These are phyloP conservation scores for Catostomus latipinnis DNA, from an alignment of 2,797 vertebrate genomes.

Conservation along the genomic window DNA sequence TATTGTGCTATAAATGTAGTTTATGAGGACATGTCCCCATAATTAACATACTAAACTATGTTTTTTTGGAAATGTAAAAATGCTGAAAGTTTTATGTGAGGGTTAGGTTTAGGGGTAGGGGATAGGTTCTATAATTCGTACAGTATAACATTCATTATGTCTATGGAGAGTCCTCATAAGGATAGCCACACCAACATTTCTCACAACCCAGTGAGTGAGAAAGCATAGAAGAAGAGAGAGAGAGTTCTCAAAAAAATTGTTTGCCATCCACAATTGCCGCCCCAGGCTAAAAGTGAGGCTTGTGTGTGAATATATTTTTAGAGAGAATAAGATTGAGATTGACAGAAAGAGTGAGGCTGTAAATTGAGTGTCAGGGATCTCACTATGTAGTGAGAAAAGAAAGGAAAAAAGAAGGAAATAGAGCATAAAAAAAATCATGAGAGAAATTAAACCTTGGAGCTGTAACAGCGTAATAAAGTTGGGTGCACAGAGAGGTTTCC, in stretches of 20 bases:
- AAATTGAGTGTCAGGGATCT: slow-evolving; percentile 68
- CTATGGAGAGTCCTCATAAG: neutral
- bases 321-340: slow-evolving; percentile 63
- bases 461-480: slow-evolving; percentile 67
- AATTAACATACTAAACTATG: too few relatives aligned
- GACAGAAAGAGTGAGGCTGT: slow-evolving; percentile 62
- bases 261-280: slow-evolving; percentile 60
- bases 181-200: too few relatives aligned
- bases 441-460: slow-evolving; percentile 70
- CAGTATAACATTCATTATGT: too few relatives aligned
- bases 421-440: slow-evolving; percentile 43
- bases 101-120: too few relatives aligned
- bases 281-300: slow-evolving; percentile 59
- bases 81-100: too few relatives aligned
- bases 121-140: too few relatives aligned
- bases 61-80: too few relatives aligned
- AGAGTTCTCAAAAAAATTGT: slow-evolving; percentile 56
- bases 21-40: slow-evolving; percentile 5
- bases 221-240: neutral
- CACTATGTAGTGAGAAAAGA: slow-evolving; percentile 55
- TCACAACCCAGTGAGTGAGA: neutral
- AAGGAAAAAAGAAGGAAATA: slow-evolving; percentile 19
- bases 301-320: slow-evolving; percentile 65
- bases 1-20: too few relatives aligned
- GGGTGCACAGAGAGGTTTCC: slow-evolving; percentile 60